These are phyloP conservation scores for Megaptera novaeangliae DNA, from an alignment of 2,113 vertebrate genomes.

Conservation along the genomic window DNA sequence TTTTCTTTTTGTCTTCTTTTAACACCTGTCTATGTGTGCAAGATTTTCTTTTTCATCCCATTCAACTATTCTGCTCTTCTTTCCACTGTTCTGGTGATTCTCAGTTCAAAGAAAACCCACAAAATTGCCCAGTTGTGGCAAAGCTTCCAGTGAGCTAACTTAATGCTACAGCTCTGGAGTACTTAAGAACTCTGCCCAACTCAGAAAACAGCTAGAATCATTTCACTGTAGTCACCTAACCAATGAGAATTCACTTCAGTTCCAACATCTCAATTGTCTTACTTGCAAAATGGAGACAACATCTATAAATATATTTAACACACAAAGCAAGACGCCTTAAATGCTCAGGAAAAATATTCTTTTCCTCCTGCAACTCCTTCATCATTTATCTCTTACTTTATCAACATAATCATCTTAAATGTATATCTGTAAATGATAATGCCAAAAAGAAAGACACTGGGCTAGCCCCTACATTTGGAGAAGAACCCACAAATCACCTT, in stretches of 20 bases:
- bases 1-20: conserved; percentile 5
- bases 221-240: background rate
- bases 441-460: background rate
- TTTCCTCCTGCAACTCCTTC: background rate
- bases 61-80: background rate
- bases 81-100: background rate
- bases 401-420: background rate
- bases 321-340: background rate
- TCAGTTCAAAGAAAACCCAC: background rate
- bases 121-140: background rate
- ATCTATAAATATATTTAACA: background rate
- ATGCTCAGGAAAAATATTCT: background rate
- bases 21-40: background rate
- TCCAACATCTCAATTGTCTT: background rate
- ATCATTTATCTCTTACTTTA: background rate
- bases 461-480: background rate
- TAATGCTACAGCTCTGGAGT: background rate
- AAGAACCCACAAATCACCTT: background rate
- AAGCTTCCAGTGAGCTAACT: background rate
- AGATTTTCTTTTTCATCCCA: background rate
- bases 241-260: background rate
- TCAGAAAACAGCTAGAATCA: background rate
- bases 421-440: background rate
- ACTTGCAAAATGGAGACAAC: background rate
- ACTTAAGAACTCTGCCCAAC: background rate